phyloP scores from a whole-genome alignment of 2,113 vertebrate genomes.

The Pachycephala philippinensis region DNA sequence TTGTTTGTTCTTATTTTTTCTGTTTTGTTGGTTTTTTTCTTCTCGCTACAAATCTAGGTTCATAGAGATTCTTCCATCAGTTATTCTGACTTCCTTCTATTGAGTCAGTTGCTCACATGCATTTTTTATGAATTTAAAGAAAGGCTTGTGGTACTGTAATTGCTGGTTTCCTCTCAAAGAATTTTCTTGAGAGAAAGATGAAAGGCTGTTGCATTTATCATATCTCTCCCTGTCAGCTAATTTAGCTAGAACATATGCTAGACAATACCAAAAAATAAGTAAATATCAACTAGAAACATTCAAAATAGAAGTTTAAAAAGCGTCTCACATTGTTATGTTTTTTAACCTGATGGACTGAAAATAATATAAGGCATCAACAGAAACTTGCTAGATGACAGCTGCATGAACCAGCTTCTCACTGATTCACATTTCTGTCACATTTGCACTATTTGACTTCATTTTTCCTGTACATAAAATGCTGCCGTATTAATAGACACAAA shows the following conservation, averaged over 20 bases:
- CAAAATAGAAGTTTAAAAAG: neutral
- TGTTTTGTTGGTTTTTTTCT: neutral
- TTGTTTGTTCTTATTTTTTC: neutral
- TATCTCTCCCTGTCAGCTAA: neutral
- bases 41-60: neutral
- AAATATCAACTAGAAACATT: neutral
- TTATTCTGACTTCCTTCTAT: neutral
- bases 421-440: neutral
- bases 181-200: neutral
- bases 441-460: neutral
- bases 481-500: neutral
- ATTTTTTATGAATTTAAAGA: slow-evolving; percentile 28
- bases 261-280: neutral
- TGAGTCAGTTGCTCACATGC: neutral
- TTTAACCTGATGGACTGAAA: neutral
- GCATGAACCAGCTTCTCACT: neutral
- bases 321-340: neutral
- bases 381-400: neutral
- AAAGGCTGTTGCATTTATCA: neutral
- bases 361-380: neutral
- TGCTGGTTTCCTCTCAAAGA: neutral
- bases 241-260: slow-evolving; percentile 12
- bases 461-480: neutral
- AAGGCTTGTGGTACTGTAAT: neutral
- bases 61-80: neutral